A percentile compares a stretch with the other conserved stretches of the same genome.
phyloP scores from a whole-genome alignment of 1,140 invertebrate genomes.

The Palaemon carinicauda region DNA sequence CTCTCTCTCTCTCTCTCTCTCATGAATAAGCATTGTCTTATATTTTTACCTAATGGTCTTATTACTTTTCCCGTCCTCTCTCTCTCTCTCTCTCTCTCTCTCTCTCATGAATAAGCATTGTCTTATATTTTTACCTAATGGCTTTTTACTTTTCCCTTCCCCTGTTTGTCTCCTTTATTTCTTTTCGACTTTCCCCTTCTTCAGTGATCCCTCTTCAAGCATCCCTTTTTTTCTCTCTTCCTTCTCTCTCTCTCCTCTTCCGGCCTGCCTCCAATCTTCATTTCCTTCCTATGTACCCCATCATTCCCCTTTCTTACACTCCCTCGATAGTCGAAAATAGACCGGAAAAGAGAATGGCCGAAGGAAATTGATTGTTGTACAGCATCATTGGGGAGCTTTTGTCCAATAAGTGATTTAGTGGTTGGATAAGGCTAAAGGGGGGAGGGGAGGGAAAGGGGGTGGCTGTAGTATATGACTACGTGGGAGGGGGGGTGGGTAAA shows the following conservation, averaged over 20 bases:
- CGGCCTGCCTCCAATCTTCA: background rate
- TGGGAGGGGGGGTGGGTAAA: background rate
- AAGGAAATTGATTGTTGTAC: background rate
- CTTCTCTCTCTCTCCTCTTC: background rate
- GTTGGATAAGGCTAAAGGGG: background rate
- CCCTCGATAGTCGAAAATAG: background rate
- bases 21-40: background rate
- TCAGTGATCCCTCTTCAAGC: background rate
- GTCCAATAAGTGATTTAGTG: too few species aligned
- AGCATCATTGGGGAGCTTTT: too few species aligned
- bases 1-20: background rate
- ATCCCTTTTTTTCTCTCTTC: background rate
- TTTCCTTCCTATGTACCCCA: background rate
- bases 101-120: background rate
- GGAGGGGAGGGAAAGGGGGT: background rate
- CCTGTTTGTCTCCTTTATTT: too few species aligned
- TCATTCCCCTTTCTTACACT: background rate
- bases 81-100: constrained; percentile 10
- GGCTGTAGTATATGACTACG: too few species aligned
- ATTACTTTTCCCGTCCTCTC: background rate
- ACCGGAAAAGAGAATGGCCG: background rate
- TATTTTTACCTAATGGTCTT: background rate
- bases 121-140: background rate
- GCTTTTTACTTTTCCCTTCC: too few species aligned
- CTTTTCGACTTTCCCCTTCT: too few species aligned